These are phyloP conservation scores for Ennomos erosarius DNA, from an alignment of 2,888 invertebrate genomes.

Conservation along the genomic window DNA sequence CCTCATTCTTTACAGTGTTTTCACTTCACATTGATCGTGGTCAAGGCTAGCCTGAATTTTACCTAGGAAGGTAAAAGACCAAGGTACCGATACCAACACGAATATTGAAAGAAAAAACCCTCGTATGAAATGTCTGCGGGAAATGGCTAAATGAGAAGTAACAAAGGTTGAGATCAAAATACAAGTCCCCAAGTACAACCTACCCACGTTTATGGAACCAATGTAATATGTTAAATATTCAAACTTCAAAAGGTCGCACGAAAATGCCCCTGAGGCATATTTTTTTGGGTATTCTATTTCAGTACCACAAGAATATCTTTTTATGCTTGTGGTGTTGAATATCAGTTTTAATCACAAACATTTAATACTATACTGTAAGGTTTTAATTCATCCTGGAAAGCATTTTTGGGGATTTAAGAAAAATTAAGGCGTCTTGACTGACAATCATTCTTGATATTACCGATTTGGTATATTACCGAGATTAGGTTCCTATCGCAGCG, in stretches of 20 bases:
- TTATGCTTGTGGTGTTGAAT: not conserved
- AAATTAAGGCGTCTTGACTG: no score
- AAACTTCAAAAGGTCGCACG: slow-evolving; percentile 35
- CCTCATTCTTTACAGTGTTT: slow-evolving; percentile 2
- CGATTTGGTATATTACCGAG: no score
- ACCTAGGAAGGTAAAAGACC: no score
- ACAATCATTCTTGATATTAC: not conserved
- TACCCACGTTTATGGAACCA: slow-evolving; percentile 8
- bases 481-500: slow-evolving; percentile 2
- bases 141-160: slow-evolving; percentile 9
- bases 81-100: no score
- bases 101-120: no score
- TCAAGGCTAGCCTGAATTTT: not conserved
- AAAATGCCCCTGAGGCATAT: slow-evolving; percentile 26
- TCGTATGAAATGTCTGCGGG: not conserved
- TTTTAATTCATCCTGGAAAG: no score
- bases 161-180: slow-evolving; percentile 9
- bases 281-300: slow-evolving; percentile 31
- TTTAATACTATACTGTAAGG: no score
- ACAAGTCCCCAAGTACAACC: slow-evolving; percentile 14
- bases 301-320: slow-evolving; percentile 3
- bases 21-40: not conserved
- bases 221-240: slow-evolving; percentile 29
- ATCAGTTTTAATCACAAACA: no score
- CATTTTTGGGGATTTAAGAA: no score